These are phyloP conservation scores for Tachystola acroxantha DNA, from an alignment of 2,888 invertebrate genomes.

Conservation along the genomic window DNA sequence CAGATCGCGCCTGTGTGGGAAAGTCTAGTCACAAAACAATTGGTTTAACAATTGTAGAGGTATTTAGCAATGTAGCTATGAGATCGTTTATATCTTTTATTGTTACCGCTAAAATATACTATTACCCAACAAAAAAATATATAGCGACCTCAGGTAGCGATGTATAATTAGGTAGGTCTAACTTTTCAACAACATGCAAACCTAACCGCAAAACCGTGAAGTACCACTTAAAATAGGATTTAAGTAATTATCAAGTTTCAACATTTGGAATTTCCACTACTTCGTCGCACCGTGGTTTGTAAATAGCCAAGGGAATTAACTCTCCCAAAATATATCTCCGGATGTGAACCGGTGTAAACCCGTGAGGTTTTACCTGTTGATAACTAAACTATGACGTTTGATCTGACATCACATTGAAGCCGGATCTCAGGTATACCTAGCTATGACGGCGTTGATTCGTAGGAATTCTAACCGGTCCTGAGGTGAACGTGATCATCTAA, in stretches of 20 bases:
- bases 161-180: no score
- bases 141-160: no score
- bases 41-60: no score
- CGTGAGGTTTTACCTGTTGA: constrained; percentile 18
- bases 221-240: no score
- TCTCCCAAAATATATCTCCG: no score
- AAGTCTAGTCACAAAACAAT: no score
- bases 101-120: no score
- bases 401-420: constrained; percentile 2
- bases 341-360: no score
- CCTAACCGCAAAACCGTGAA: neutral
- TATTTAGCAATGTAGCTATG: no score
- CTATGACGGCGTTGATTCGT: constrained; percentile 7
- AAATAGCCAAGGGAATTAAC: neutral
- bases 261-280: neutral
- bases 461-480: constrained; percentile 14
- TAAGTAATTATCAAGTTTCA: neutral
- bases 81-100: no score
- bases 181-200: neutral
- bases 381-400: constrained; percentile 9
- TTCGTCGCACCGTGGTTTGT: neutral
- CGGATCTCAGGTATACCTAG: constrained; percentile 12
- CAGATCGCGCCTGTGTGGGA: no score
- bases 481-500: constrained; percentile 1
- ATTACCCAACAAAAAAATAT: no score